phyloP scores from a whole-genome alignment of 1,140 invertebrate species.

The Harlomillsia oculata region DNA sequence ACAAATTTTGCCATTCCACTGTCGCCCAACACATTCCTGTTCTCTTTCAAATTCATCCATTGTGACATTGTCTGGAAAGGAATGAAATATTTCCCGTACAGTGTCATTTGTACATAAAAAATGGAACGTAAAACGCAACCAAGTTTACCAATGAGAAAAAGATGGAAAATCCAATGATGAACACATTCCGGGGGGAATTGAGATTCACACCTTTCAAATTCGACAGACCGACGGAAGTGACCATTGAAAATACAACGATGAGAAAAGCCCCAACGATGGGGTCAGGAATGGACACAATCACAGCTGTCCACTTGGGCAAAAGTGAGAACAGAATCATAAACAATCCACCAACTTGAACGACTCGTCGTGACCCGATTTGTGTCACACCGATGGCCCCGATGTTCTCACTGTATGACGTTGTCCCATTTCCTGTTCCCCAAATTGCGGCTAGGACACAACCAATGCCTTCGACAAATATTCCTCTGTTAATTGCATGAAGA shows the following conservation, averaged over 20 bases:
- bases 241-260: constrained; percentile 37
- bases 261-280: constrained; percentile 42
- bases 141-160: constrained; percentile 67
- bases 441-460: constrained; percentile 70
- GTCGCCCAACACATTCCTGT: constrained; percentile 56
- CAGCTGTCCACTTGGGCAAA: constrained; percentile 69
- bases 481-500: constrained; percentile 54
- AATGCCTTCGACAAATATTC: constrained; percentile 70
- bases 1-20: constrained; percentile 60
- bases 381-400: constrained; percentile 57
- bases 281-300: constrained; percentile 78
- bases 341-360: constrained; percentile 66
- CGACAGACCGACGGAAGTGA: constrained; percentile 52
- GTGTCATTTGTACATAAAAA: no score
- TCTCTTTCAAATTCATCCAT: constrained; percentile 59
- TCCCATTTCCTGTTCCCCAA: constrained; percentile 39
- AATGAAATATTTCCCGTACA: neutral
- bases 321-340: constrained; percentile 70
- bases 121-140: no score
- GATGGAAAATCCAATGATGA: constrained; percentile 73
- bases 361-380: constrained; percentile 37
- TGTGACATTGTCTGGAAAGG: constrained; percentile 52
- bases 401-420: constrained; percentile 79
- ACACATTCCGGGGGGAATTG: constrained; percentile 69
- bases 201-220: constrained; percentile 71